phyloP scores from a whole-genome alignment of 2,888 invertebrate species.

The Pollenia labialis region DNA sequence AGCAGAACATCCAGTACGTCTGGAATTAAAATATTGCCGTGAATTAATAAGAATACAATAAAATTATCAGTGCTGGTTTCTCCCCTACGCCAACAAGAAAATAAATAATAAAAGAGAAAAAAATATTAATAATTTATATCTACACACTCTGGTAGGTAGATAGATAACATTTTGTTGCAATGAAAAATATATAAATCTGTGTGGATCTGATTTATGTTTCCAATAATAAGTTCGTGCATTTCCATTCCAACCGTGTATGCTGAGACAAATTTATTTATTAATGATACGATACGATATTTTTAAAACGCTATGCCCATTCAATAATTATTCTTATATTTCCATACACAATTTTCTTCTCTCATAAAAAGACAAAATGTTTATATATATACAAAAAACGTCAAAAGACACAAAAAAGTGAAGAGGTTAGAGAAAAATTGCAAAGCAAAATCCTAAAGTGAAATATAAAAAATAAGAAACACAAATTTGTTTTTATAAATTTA shows the following conservation, averaged over 20 bases:
- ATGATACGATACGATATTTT: constrained; percentile 56
- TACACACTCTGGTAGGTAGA: constrained; percentile 61
- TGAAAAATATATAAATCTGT: constrained; percentile 12
- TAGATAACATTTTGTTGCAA: constrained; percentile 66
- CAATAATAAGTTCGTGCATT: constrained; percentile 47
- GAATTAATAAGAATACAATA: constrained; percentile 42
- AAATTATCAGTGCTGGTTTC: constrained; percentile 51
- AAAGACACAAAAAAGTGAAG: constrained; percentile 62
- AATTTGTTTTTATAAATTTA: constrained; percentile 58
- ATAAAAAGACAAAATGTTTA: constrained; percentile 69
- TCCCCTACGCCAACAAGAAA: constrained; percentile 68
- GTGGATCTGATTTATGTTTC: constrained; percentile 51
- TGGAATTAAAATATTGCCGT: constrained; percentile 44
- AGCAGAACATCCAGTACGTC: constrained; percentile 23
- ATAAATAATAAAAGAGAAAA: constrained; percentile 69
- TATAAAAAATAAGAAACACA: constrained; percentile 34
- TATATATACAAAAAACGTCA: constrained; percentile 63
- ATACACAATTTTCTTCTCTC: constrained; percentile 35
- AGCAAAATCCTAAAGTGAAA: constrained; percentile 61
- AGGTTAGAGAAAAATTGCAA: constrained; percentile 68
- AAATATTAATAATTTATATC: constrained; percentile 71
- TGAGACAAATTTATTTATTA: constrained; percentile 59
- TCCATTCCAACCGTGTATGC: constrained; percentile 18
- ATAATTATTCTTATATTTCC: constrained; percentile 45
- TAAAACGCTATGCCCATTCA: constrained; percentile 62